Base-by-base conservation (phyloP, 2,113 vertebrate species). In the Grus americana region DNA sequence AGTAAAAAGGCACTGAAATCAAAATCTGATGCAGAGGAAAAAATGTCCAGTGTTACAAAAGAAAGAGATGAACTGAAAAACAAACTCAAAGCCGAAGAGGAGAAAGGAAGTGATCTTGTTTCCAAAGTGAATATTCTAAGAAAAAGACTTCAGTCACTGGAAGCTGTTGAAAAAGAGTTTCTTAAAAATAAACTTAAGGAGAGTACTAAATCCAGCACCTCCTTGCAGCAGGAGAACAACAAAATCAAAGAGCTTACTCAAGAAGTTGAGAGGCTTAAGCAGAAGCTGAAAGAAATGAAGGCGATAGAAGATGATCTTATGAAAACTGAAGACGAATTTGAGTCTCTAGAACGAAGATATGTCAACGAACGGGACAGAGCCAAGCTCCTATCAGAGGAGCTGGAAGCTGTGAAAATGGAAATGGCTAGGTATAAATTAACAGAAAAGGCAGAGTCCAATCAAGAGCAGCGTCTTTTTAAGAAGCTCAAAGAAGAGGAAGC, bases 191-290 rank as follows among this genome's bases (percentile, higher is more conserved):
- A 99, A 98, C 94, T 98, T 44, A 99, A 99, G 96, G 99, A 99
- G 42, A 95, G 97, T 74, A 96, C 96, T 84, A 99, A 98, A 95
- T 96, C 97, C 15, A 98, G 98, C 58, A 93, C 96, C 46, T 96
- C 98, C 70, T 98, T 99, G 92, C 99, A 99, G 82, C 99, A 99
- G 75, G 99, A 99, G 94, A 99, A 99, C 97, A 99, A 99, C 97
- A 99, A 99, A 97, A 98, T 99, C 54, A 99, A 99, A 98, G 99
- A 99, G 82, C 98, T 99, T 95, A 99, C 99, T 30, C 99, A 99
- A 94, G 99, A 99, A 96, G 99, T 99, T 14, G 99, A 99, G 92
- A 98, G 98, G 50, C 98, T 99, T 74, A 98, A 98, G 73, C 97
- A 98, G 79, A 99, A 99, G 94, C 96, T 99, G 68, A 99, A 99